Evolutionary conservation across 1,140 invertebrate genomes (phyloP).

Genomic region (Metopolophium dirhodum): DNA sequence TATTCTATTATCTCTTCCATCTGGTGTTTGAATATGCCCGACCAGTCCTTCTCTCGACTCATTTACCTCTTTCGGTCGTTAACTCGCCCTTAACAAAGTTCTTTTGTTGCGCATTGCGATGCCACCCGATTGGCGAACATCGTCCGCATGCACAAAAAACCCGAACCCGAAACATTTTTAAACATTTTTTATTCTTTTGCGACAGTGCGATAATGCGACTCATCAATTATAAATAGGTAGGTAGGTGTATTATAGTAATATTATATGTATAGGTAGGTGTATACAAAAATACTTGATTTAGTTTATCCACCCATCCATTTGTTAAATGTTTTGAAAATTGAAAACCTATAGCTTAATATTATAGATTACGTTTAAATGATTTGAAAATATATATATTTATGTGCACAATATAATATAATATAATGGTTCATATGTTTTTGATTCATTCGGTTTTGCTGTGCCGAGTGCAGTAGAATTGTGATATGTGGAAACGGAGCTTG

Average conservation of each 20-base stretch:
- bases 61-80: conserved; percentile 57
- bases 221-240: not conserved
- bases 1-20: conserved; percentile 58
- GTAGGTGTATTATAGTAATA: too few species aligned
- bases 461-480: conserved; percentile 60
- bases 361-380: not conserved
- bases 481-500: conserved; percentile 65
- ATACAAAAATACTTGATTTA: not conserved
- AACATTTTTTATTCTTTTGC: not conserved
- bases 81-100: conserved; percentile 51
- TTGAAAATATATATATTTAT: not conserved
- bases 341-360: not conserved
- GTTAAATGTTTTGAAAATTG: not conserved
- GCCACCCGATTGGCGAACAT: not conserved
- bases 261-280: too few species aligned
- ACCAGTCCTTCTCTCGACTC: conserved; percentile 52
- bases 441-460: conserved; percentile 39
- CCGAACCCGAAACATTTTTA: not conserved
- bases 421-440: not conserved
- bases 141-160: not conserved
- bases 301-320: not conserved
- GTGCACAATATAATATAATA: not conserved
- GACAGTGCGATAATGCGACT: not conserved
- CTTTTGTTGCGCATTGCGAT: conserved; percentile 36
- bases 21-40: conserved; percentile 57